Evolutionary conservation across 2,113 vertebrate genomes (phyloP).

Genomic region (Bos javanicus): DNA sequence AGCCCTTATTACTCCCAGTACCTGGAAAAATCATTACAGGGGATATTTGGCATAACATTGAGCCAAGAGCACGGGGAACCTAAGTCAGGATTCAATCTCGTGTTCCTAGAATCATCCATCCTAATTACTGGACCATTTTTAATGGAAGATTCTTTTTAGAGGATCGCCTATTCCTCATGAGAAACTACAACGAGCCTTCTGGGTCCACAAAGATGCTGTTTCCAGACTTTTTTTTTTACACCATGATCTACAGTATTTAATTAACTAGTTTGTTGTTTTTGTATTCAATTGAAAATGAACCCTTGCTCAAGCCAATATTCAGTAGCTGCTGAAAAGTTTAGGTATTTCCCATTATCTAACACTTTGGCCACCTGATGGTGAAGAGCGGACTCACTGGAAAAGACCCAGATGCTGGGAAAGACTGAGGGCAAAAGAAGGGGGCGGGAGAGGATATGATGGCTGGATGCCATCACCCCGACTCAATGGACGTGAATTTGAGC

Average conservation of each 20-base stretch:
- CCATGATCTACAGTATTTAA: background rate
- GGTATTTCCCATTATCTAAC: background rate
- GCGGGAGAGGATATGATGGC: background rate
- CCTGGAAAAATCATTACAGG: background rate
- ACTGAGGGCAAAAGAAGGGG: background rate
- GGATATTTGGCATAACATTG: background rate
- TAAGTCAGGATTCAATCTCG: background rate
- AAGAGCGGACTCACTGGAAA: background rate
- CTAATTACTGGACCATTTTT: background rate
- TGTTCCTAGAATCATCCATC: background rate
- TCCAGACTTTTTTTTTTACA: background rate
- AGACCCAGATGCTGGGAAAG: background rate
- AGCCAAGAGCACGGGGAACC: background rate
- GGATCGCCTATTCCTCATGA: background rate
- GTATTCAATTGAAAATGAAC: background rate
- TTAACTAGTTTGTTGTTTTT: background rate
- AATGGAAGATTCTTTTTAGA: background rate
- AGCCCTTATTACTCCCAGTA: background rate
- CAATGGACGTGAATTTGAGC: background rate
- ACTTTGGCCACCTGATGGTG: background rate
- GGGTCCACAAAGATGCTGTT: background rate
- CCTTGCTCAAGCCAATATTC: background rate
- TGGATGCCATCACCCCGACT: background rate
- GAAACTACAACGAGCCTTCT: fast-evolving
- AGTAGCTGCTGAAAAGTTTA: background rate